Base-by-base conservation (phyloP, 2,888 invertebrate genomes). In the Zootermopsis nevadensis region DNA sequence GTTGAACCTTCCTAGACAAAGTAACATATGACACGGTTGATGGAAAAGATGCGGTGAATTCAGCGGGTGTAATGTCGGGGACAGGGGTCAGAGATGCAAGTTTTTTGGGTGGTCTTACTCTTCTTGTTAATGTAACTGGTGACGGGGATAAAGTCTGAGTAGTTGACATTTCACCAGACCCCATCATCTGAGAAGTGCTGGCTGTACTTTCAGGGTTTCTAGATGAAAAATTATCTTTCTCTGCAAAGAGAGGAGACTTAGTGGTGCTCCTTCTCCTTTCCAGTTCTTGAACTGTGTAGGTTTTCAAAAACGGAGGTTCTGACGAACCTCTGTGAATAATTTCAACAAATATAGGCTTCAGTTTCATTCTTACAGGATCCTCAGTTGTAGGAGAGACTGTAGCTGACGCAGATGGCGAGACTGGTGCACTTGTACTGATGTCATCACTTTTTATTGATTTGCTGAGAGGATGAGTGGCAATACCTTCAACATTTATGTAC, bases 21-120 rank as follows among this genome's bases (percentile, higher is more conserved):
- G 79, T 79, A 33, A 79, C 79, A 66, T 79, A 66, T 10, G 27
- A n/a, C 15, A 27, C 66, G n/a, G 79, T 66, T 15, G 79, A 66
- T n/a, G 66, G 66, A 27, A 66, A n/a, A 0, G 27, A 12, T 35
- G 66, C 66, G 6, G 79, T 79, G 10, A 55, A 12, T 35, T 74
- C 24, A 35, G n/a, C 7, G 27, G 38, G 7, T 74, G 31, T 74
- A 0, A n/a, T n/a, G 8, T 74, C 74, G 10, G 38, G 22, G 4
- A 48, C 15, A 31, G 53, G 30, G 0, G 53, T 30, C 10, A 60
- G 27, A 12, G 35, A 24, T 0, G 24, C 24, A 12, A 31, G 6
- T 24, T 35, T 66, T 2, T 27, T 66, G 8, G 42, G 76, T 55
- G 35, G 60, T 24, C 27, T 30, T 8, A 79, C 33, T 27, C 60